Base-by-base conservation (phyloP, 2,797 vertebrate genomes). In the Manis pentadactyla region DNA sequence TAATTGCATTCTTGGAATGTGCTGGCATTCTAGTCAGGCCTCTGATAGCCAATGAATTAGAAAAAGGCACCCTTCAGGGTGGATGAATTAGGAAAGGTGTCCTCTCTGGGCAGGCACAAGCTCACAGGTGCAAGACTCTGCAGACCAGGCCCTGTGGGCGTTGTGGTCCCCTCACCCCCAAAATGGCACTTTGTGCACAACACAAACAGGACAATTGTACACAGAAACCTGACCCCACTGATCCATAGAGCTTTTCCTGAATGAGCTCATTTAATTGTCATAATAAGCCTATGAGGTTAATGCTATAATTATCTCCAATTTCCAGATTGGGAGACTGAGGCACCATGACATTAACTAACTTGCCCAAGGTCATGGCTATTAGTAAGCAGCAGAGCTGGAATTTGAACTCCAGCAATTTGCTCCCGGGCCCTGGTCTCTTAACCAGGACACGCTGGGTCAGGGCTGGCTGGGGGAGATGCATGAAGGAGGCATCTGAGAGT, bases 1-100 rank as follows among this genome's bases (percentile, higher is more conserved):
- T 39, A 0, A 21, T 1, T 0, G 5, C 46, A 7, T 1, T 4
- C 11, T n/a, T 61, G 1, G 57, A 1, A 3, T 0, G 13, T 23
- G 11, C 3, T 13, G 29, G 31, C 11, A 21, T 11, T 11, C 15
- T 12, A 29, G 51, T 11, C 55, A 61, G 55, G 21, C 25, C 31
- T 0, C 2, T 9, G 29, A 15, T 37, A 4, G 11, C 31, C n/a
- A 8, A 4, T 5, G n/a, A 42, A 25, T 19, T 34, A 46, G 86
- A 39, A 85, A 84, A 61, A 89, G 23, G 14, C 1, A 0, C 23
- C 10, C 2, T 9, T 42, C 34, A 0, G 4, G 49, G 27, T 55
- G 39, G 46, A 2, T 1, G 37, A 2, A 2, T 73, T 37, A 87
- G 79, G 37, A 88, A 39, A 63, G 15, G 13, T 7, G 1, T 17